These are phyloP conservation scores for Cryptophagus acutangulus DNA, from an alignment of 2,888 invertebrate species.

Conservation along the genomic window DNA sequence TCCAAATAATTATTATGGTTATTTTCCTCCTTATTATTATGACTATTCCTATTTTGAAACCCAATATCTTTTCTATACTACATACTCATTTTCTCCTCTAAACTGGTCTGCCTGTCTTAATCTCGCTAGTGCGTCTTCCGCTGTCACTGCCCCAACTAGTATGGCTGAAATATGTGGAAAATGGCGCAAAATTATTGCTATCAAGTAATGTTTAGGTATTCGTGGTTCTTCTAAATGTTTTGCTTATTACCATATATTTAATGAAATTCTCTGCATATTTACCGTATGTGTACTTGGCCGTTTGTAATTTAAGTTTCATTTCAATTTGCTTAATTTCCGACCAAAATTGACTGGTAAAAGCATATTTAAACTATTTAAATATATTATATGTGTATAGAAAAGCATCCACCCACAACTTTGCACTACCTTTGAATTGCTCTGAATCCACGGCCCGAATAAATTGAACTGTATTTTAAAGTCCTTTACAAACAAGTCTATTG, in stretches of 20 bases:
- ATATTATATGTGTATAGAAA: neutral
- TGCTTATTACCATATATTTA: neutral
- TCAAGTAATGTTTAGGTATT: slow-evolving; percentile 2
- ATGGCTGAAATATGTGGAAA: slow-evolving; percentile 2
- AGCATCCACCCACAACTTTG: slow-evolving; percentile 2
- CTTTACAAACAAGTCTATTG: neutral
- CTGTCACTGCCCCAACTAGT: neutral
- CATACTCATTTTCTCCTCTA: neutral
- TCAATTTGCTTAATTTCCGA: neutral
- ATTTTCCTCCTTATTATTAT: too few relatives aligned
- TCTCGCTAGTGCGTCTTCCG: neutral
- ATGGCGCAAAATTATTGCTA: slow-evolving; percentile 2
- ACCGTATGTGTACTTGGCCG: neutral
- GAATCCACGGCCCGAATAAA: too few relatives aligned
- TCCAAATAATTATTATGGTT: too few relatives aligned
- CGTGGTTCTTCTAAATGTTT: neutral
- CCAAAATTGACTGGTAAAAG: neutral
- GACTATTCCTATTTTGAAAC: too few relatives aligned
- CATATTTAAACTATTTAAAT: neutral
- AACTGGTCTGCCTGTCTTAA: slow-evolving; percentile 5
- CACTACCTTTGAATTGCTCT: neutral
- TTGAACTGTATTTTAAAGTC: too few relatives aligned
- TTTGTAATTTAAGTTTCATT: neutral
- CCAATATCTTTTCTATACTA: neutral
- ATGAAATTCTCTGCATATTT: neutral